phyloP scores from a whole-genome alignment of 2,888 invertebrate genomes.

The Dasypogon diadema region DNA sequence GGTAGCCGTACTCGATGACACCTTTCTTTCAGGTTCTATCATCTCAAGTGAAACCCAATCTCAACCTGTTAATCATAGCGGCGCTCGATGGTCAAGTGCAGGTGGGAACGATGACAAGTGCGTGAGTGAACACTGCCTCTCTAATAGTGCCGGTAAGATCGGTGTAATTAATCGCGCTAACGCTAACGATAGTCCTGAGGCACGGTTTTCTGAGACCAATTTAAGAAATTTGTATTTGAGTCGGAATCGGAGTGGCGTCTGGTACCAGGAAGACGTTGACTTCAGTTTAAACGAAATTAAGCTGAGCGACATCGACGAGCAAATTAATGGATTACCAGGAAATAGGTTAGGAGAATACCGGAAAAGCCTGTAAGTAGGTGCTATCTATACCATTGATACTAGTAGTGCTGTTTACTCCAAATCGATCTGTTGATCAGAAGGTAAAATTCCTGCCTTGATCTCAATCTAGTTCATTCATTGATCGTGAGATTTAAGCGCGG shows the following conservation, averaged over 20 bases:
- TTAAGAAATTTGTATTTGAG: conserved; percentile 65
- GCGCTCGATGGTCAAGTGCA: conserved; percentile 16
- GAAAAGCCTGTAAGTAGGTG: conserved; percentile 30
- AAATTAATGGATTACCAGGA: conserved; percentile 59
- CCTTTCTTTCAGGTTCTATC: conserved; percentile 60
- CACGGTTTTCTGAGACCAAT: conserved; percentile 57
- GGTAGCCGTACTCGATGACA: conserved; percentile 62
- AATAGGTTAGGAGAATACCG: conserved; percentile 37
- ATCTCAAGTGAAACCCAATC: conserved; percentile 63
- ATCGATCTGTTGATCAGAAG: not conserved
- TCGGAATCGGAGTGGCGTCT: conserved; percentile 65
- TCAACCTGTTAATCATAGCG: conserved; percentile 58
- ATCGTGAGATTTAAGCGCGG: conserved; percentile 21
- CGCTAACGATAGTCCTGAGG: conserved; percentile 49
- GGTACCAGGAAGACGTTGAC: conserved; percentile 58
- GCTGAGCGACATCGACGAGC: conserved; percentile 68
- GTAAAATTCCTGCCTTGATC: conserved; percentile 46
- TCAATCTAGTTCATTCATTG: conserved; percentile 29
- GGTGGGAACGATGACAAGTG: not conserved
- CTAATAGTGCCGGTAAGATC: not conserved
- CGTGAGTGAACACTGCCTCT: not conserved
- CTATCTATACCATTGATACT: not conserved
- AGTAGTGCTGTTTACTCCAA: not conserved
- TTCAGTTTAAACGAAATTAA: conserved; percentile 61
- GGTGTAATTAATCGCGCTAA: conserved; percentile 36